A percentile compares a stretch with the other conserved stretches of the same genome.
phyloP scores from a whole-genome alignment of 2,113 vertebrate species.

The Cichladusa arquata region DNA sequence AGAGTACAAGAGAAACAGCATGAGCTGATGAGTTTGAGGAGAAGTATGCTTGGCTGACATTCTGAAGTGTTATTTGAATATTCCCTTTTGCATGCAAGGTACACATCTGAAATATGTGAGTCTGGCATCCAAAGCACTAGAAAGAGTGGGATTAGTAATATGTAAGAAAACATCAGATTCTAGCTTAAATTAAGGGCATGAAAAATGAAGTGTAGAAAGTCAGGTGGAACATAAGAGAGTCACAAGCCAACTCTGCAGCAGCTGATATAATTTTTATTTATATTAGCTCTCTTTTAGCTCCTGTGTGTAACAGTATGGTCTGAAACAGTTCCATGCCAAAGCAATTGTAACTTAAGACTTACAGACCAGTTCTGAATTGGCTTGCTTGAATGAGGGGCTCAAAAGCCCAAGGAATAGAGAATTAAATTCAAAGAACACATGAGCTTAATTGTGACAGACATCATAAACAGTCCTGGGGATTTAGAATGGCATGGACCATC shows the following conservation, averaged over 20 bases:
- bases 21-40: neutral
- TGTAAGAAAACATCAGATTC: neutral
- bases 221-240: neutral
- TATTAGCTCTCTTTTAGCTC: neutral
- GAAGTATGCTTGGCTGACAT: slow-evolving; percentile 34
- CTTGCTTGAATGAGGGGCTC: neutral
- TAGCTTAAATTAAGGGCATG: neutral
- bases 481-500: neutral
- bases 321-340: neutral
- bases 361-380: neutral
- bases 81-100: neutral
- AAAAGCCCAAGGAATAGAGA: neutral
- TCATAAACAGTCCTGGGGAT: neutral
- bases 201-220: neutral
- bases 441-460: neutral
- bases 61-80: slow-evolving; percentile 30
- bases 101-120: neutral
- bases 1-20: neutral
- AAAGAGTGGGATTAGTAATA: neutral
- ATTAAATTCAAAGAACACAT: neutral
- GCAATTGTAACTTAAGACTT: neutral
- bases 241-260: neutral
- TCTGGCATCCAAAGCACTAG: neutral
- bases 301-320: neutral
- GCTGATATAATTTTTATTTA: neutral